Evolutionary conservation across 2,797 vertebrate species (phyloP).

Genomic region (Hydrophis major): DNA sequence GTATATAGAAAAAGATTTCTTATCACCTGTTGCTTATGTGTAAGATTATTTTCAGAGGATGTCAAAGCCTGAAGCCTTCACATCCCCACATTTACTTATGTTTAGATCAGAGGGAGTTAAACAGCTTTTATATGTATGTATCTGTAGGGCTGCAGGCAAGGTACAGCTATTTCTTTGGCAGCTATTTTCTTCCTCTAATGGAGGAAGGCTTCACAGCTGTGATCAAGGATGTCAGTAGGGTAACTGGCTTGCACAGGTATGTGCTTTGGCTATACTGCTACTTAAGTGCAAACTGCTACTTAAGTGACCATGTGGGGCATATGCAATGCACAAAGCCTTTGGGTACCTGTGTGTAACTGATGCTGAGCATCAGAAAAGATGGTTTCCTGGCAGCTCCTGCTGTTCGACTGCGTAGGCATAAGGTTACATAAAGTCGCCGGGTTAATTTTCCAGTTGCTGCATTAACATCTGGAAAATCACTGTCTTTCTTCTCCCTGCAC

Average conservation of each 20-base stretch:
- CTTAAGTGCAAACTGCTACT: neutral
- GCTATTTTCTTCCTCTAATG: neutral
- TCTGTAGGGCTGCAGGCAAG: neutral
- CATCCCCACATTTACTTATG: neutral
- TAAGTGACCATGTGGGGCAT: neutral
- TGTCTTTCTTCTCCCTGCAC: neutral
- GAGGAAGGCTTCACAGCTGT: neutral
- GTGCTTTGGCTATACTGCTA: neutral
- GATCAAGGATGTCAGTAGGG: neutral
- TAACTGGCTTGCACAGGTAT: neutral
- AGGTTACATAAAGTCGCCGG: neutral
- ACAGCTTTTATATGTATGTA: constrained; percentile 19
- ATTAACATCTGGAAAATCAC: neutral
- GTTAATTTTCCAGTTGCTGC: neutral
- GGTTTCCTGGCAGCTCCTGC: neutral
- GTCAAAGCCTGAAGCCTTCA: neutral
- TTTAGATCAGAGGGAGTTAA: neutral
- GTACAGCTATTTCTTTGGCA: neutral
- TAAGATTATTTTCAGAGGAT: neutral
- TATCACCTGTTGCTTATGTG: neutral
- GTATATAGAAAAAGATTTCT: neutral
- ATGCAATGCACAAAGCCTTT: neutral
- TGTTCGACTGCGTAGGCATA: neutral
- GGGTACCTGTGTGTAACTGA: too few relatives aligned
- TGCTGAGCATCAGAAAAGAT: too few relatives aligned